phyloP scores from a whole-genome alignment of 2,113 vertebrate genomes.

The Neolamprologus sp. region DNA sequence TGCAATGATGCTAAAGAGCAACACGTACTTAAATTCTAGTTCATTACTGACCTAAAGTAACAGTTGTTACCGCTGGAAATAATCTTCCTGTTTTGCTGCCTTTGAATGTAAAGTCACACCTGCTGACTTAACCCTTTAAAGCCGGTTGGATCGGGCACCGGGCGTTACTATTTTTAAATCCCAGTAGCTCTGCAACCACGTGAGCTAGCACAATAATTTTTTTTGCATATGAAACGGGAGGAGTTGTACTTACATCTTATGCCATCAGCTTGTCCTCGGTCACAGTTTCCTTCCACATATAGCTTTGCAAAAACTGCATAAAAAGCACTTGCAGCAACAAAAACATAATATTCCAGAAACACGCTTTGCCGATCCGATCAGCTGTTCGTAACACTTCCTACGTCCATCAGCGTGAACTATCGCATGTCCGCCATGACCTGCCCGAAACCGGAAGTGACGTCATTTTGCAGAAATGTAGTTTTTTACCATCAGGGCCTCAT shows the following conservation, averaged over 20 bases:
- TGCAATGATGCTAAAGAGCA: background rate
- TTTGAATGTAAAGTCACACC: background rate
- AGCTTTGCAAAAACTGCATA: fast-evolving
- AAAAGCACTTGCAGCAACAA: too few species aligned
- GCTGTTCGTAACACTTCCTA: fast-evolving
- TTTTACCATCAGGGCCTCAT: too few species aligned
- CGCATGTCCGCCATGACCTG: fast-evolving
- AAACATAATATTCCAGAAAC: too few species aligned
- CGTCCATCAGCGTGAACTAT: fast-evolving
- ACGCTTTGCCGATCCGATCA: fast-evolving
- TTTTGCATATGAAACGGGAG: too few species aligned
- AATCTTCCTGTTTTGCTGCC: background rate
- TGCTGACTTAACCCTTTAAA: background rate
- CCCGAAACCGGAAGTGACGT: too few species aligned
- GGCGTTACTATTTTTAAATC: too few species aligned
- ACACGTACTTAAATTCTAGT: background rate
- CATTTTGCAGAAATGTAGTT: fast-evolving
- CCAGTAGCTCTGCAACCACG: too few species aligned
- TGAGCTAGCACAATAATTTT: fast-evolving
- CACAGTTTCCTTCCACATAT: too few species aligned
- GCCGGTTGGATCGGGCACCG: fast-evolving
- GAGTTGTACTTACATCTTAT: too few species aligned
- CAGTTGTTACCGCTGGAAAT: background rate
- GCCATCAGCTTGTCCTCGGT: too few species aligned
- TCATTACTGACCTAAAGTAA: background rate